phyloP scores from a whole-genome alignment of 1,140 invertebrate species.

The Nymphalis io region DNA sequence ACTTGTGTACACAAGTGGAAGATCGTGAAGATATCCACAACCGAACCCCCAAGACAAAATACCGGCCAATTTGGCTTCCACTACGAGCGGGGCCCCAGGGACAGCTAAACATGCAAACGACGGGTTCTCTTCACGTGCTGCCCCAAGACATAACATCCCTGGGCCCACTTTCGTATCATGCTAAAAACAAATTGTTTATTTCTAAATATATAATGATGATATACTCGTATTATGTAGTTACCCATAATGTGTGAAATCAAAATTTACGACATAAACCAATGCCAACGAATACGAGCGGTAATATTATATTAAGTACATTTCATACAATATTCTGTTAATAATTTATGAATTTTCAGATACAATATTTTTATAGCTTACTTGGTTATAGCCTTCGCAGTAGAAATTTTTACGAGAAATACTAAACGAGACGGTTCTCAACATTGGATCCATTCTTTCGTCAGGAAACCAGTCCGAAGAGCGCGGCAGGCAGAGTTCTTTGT shows the following conservation, averaged over 20 bases:
- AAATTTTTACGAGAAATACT: slow-evolving; percentile 34
- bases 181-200: slow-evolving; percentile 30
- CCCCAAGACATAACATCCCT: slow-evolving; percentile 62
- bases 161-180: slow-evolving; percentile 36
- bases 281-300: too few relatives aligned
- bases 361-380: slow-evolving; percentile 37
- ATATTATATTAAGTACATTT: too few relatives aligned
- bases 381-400: slow-evolving; percentile 52
- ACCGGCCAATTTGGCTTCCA: slow-evolving; percentile 45
- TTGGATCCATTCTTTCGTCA: slow-evolving; percentile 60
- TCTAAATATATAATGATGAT: not conserved
- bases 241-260: too few relatives aligned
- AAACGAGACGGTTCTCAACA: slow-evolving; percentile 58
- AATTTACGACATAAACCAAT: too few relatives aligned
- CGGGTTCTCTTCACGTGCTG: slow-evolving; percentile 45
- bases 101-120: slow-evolving; percentile 55
- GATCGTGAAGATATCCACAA: slow-evolving; percentile 58
- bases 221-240: too few relatives aligned
- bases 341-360: not conserved
- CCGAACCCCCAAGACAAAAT: slow-evolving; percentile 68
- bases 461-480: slow-evolving; percentile 52
- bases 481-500: slow-evolving; percentile 59
- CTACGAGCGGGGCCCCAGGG: slow-evolving; percentile 62
- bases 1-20: slow-evolving; percentile 62
- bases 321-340: too few relatives aligned